Percentiles rank a stretch among this genome's conserved stretches.
Evolutionary conservation across 2,888 invertebrate species (phyloP).

Genomic region (Drosophila fungiperda): DNA sequence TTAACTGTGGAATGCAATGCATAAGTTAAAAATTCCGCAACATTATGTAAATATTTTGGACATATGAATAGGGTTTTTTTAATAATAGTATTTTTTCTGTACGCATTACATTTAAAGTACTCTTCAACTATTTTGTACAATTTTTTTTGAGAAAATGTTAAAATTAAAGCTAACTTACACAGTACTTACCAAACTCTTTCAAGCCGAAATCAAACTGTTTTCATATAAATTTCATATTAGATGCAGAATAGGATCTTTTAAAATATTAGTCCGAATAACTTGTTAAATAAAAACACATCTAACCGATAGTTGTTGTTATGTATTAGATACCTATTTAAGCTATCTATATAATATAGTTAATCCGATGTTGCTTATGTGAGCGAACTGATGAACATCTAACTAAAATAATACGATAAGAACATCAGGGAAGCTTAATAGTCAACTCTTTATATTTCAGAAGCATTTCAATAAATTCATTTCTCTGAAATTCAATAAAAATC

Average conservation of each 20-base stretch:
- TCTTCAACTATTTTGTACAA: too few relatives aligned
- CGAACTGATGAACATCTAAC: not conserved
- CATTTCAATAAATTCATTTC: constrained; percentile 4
- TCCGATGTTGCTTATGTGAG: not conserved
- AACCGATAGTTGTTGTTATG: not conserved
- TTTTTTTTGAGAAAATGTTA: not conserved
- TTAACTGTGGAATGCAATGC: not conserved
- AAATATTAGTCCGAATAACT: not conserved
- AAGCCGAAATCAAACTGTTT: not conserved
- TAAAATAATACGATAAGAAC: not conserved
- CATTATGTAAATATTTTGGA: not conserved
- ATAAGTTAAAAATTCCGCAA: not conserved
- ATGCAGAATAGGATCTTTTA: not conserved
- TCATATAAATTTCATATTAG: not conserved
- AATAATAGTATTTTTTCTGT: not conserved
- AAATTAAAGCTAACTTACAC: not conserved
- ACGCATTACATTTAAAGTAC: not conserved
- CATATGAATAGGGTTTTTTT: not conserved
- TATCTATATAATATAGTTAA: not conserved
- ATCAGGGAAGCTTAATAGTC: not conserved
- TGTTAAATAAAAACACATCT: not conserved
- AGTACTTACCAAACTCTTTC: not conserved
- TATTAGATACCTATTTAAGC: not conserved
- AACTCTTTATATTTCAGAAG: not conserved
- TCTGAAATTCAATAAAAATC: constrained; percentile 30